Conservation (phyloP, 2,888 invertebrate species). For the Rhimphoctona megacephalus region DNA sequence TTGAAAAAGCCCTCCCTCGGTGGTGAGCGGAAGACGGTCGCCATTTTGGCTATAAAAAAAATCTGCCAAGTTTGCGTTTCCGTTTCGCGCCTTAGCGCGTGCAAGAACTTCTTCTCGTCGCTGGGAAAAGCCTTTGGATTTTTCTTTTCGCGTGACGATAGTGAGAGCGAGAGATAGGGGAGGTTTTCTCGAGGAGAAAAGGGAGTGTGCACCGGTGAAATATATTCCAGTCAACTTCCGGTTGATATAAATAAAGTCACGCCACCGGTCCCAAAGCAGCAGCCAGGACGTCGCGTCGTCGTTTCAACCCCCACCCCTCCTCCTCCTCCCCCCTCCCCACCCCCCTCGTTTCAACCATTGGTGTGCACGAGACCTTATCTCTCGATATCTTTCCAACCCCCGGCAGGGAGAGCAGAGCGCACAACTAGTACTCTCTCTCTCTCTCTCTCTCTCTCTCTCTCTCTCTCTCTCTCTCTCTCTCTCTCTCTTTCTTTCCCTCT, state of each 20-base stretch:
- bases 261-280: conserved; percentile 77
- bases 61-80: conserved; percentile 84
- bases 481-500: conserved; percentile 16
- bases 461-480: conserved; percentile 23
- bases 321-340: conserved; percentile 49
- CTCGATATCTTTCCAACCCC: conserved; percentile 78
- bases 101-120: conserved; percentile 74
- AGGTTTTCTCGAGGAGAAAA: conserved; percentile 48
- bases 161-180: conserved; percentile 49
- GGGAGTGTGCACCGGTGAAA: conserved; percentile 79
- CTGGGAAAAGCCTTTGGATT: conserved; percentile 75
- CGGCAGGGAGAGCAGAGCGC: conserved; percentile 45
- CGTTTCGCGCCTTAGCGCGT: conserved; percentile 81
- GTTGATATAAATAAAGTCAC: conserved; percentile 85
- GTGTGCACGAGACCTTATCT: conserved; percentile 81
- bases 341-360: conserved; percentile 76
- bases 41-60: conserved; percentile 81
- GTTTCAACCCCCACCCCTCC: conserved; percentile 60
- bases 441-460: conserved; percentile 19
- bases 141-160: conserved; percentile 68
- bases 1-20: neutral
- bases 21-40: conserved; percentile 71
- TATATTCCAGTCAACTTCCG: conserved; percentile 85
- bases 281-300: conserved; percentile 71
- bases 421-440: conserved; percentile 29